Conservation (phyloP, 2,113 vertebrate species). For the Pseudorectes ferrugineus region DNA sequence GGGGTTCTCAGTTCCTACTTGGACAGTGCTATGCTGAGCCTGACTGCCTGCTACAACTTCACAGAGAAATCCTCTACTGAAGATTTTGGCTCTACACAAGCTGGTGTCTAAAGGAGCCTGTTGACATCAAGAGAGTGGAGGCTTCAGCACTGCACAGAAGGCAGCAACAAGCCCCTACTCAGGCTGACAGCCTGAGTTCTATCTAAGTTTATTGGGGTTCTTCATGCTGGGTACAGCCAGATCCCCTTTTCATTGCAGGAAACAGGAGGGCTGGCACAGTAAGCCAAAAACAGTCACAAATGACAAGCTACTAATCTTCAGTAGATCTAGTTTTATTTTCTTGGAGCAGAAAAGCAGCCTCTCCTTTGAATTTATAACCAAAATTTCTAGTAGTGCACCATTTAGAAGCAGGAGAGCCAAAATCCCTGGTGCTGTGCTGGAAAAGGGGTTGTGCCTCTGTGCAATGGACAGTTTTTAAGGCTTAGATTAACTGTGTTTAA, state of each 20-base stretch:
- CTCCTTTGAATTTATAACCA: background rate
- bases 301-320: background rate
- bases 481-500: background rate
- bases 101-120: background rate
- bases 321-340: background rate
- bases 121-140: background rate
- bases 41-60: background rate
- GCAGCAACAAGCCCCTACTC: background rate
- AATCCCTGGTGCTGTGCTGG: background rate
- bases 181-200: background rate
- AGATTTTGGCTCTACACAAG: background rate
- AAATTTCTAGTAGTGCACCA: background rate
- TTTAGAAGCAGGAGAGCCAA: background rate
- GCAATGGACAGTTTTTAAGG: background rate
- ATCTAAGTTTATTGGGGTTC: background rate
- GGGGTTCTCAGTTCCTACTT: background rate
- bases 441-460: background rate
- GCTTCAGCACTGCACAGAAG: background rate
- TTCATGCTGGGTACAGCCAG: background rate
- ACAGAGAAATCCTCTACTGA: background rate
- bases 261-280: background rate
- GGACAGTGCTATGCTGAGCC: background rate
- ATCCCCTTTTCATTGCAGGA: background rate
- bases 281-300: background rate
- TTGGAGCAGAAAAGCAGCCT: background rate